Evolutionary conservation across 2,888 invertebrate genomes (phyloP).

Genomic region (Serrognathus titanus): DNA sequence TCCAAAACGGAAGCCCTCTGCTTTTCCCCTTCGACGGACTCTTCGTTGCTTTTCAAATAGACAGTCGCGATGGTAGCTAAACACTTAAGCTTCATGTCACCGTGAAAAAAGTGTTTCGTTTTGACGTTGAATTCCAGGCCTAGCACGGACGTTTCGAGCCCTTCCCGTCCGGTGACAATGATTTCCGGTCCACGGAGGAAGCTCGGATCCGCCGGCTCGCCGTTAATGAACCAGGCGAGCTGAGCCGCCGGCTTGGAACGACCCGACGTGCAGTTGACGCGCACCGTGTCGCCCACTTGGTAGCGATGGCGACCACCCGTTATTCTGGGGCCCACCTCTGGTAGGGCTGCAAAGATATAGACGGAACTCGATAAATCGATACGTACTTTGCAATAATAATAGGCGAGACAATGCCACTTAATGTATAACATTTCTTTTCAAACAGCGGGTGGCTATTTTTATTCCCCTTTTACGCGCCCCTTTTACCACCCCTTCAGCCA

Average conservation of each 20-base stretch:
- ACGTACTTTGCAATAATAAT: not conserved
- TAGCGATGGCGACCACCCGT: conserved; percentile 76
- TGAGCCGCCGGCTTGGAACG: conserved; percentile 79
- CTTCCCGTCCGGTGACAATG: conserved; percentile 56
- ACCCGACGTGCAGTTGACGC: conserved; percentile 81
- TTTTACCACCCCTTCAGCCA: too few species aligned
- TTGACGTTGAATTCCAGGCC: conserved; percentile 79
- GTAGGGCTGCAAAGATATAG: conserved; percentile 61
- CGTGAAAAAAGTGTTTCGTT: conserved; percentile 76
- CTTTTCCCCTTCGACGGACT: conserved; percentile 78
- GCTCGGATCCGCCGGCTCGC: conserved; percentile 60
- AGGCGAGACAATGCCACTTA: conserved; percentile 15
- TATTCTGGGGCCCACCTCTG: conserved; percentile 78
- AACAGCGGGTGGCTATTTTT: not conserved
- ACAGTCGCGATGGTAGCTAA: conserved; percentile 83
- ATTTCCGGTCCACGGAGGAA: conserved; percentile 53
- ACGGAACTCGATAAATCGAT: conserved; percentile 1
- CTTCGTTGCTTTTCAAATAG: conserved; percentile 84
- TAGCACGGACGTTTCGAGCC: conserved; percentile 73
- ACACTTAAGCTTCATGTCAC: conserved; percentile 86
- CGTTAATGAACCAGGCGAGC: conserved; percentile 85
- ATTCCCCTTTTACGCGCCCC: not conserved
- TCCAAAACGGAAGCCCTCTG: conserved; percentile 73
- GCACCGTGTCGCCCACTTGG: conserved; percentile 76
- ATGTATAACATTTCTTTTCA: conserved; percentile 12